phyloP scores from a whole-genome alignment of 2,797 vertebrate species.

The Chiloscyllium punctatum region DNA sequence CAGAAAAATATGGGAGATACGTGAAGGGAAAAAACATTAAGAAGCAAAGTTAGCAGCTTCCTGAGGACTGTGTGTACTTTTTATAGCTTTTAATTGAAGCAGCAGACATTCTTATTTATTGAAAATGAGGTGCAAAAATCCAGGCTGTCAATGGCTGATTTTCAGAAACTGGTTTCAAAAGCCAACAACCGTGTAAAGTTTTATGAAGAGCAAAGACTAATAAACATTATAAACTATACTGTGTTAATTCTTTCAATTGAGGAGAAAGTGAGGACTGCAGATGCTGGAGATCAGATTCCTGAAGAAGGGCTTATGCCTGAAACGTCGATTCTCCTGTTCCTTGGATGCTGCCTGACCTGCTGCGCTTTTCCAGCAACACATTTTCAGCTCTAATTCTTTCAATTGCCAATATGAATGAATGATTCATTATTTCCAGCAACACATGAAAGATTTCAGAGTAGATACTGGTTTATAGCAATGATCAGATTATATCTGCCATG shows the following conservation, averaged over 20 bases:
- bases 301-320: too few species aligned
- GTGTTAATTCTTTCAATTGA: background rate
- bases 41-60: background rate
- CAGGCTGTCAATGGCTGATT: background rate
- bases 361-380: too few species aligned
- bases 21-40: background rate
- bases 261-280: too few species aligned
- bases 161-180: background rate
- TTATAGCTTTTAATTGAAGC: background rate
- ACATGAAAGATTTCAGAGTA: background rate
- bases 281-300: too few species aligned
- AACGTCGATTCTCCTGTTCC: too few species aligned
- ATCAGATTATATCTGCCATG: background rate
- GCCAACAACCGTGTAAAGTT: background rate
- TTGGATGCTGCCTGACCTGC: too few species aligned
- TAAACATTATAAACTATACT: background rate
- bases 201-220: background rate
- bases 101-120: background rate
- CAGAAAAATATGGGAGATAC: conserved; percentile 8
- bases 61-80: background rate
- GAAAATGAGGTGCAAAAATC: background rate
- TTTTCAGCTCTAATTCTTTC: too few species aligned
- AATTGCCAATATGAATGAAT: background rate
- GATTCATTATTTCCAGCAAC: background rate
- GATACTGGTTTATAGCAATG: background rate